phyloP scores from a whole-genome alignment of 2,113 vertebrate genomes.

The Menidia beryllina region DNA sequence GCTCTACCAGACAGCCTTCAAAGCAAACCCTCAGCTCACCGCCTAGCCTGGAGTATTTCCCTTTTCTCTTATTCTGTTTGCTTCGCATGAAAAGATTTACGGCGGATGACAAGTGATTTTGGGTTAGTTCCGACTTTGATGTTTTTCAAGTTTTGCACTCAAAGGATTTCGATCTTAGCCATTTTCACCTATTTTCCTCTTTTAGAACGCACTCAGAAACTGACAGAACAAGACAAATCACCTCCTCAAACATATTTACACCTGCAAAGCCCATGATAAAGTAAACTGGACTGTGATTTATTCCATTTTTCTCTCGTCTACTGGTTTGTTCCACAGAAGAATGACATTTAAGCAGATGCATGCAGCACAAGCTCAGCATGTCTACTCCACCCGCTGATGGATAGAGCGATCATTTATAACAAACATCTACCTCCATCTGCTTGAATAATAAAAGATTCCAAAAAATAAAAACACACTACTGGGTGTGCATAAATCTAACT shows the following conservation, averaged over 20 bases:
- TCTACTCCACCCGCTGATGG: conserved; percentile 18
- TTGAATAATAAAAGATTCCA: conserved; percentile 41
- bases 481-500: conserved; percentile 36
- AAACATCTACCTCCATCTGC: conserved; percentile 57
- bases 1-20: conserved; percentile 36
- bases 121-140: conserved; percentile 43
- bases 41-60: conserved; percentile 49
- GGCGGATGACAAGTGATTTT: conserved; percentile 57
- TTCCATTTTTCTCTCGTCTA: conserved; percentile 38
- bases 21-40: conserved; percentile 38
- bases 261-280: conserved; percentile 32
- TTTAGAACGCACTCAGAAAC: conserved; percentile 20
- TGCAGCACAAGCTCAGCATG: background rate
- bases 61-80: conserved; percentile 39
- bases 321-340: conserved; percentile 15
- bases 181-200: background rate
- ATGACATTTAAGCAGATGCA: conserved; percentile 27
- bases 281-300: conserved; percentile 41
- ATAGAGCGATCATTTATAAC: conserved; percentile 43
- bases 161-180: conserved; percentile 34
- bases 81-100: conserved; percentile 62
- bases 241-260: conserved; percentile 28
- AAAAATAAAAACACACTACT: conserved; percentile 12
- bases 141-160: conserved; percentile 43
- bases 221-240: conserved; percentile 34